Evolutionary conservation across 2,888 invertebrate species (phyloP).

Genomic region (Sipha maydis): DNA sequence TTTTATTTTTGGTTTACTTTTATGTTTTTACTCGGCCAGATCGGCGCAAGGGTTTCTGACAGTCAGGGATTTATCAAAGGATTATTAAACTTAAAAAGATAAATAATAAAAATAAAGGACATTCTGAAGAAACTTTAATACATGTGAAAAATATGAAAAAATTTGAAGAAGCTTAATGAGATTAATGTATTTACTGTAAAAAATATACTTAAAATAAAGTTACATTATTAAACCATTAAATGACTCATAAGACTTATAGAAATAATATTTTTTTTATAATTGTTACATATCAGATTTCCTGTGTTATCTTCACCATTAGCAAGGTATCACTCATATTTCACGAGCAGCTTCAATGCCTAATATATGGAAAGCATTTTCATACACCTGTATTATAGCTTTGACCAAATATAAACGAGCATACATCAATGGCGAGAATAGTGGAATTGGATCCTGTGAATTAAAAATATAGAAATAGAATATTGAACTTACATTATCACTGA

Average conservation of each 20-base stretch:
- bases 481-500: not conserved
- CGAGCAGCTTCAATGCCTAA: slow-evolving; percentile 73
- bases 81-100: not conserved
- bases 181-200: not conserved
- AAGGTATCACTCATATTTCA: slow-evolving; percentile 72
- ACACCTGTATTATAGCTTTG: slow-evolving; percentile 73
- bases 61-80: not conserved
- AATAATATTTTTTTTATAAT: not conserved
- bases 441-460: slow-evolving; percentile 74
- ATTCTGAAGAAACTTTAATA: not conserved
- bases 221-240: not conserved
- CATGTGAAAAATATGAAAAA: not conserved
- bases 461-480: not conserved
- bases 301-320: not conserved
- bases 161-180: not conserved
- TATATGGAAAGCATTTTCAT: slow-evolving; percentile 74
- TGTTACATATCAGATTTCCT: too few species aligned
- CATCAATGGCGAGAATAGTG: slow-evolving; percentile 75
- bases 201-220: not conserved
- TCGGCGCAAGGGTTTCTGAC: not conserved
- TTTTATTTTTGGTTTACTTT: not conserved
- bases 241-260: not conserved
- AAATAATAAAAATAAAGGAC: not conserved
- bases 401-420: slow-evolving; percentile 78
- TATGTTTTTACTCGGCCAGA: not conserved